A percentile compares a stretch with the other conserved stretches of the same genome.
These are phyloP conservation scores for Anoplopoma fimbria DNA, from an alignment of 2,113 vertebrate genomes.

Conservation along the genomic window DNA sequence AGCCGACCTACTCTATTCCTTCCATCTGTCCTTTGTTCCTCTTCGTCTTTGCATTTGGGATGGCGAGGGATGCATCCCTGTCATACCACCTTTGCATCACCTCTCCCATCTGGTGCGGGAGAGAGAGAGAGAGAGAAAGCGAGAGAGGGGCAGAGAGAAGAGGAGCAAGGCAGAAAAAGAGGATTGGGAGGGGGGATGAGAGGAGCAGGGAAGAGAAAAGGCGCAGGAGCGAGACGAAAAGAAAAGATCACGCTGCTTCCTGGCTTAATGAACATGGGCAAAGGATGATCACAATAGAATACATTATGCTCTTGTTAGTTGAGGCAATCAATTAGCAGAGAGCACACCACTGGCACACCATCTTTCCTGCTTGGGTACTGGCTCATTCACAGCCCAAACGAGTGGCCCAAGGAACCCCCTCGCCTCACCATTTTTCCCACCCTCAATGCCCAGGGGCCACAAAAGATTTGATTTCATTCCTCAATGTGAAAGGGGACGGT, in stretches of 20 bases:
- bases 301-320: slow-evolving; percentile 87
- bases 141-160: slow-evolving; percentile 21
- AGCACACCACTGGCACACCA: slow-evolving; percentile 66
- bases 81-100: slow-evolving; percentile 91
- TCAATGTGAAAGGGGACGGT: slow-evolving; percentile 47
- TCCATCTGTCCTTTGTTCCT: slow-evolving; percentile 66
- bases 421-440: slow-evolving; percentile 62
- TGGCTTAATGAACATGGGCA: slow-evolving; percentile 86
- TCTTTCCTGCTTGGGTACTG: slow-evolving; percentile 52
- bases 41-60: slow-evolving; percentile 81
- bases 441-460: slow-evolving; percentile 63
- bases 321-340: slow-evolving; percentile 81
- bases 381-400: slow-evolving; percentile 59
- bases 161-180: slow-evolving; percentile 27
- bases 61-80: slow-evolving; percentile 88
- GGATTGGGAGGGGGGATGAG: slow-evolving; percentile 19
- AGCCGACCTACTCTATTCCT: slow-evolving; percentile 46
- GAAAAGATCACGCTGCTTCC: slow-evolving; percentile 70
- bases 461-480: slow-evolving; percentile 70
- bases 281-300: slow-evolving; percentile 88
- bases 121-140: slow-evolving; percentile 18
- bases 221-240: slow-evolving; percentile 64
- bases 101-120: slow-evolving; percentile 71
- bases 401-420: slow-evolving; percentile 49
- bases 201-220: slow-evolving; percentile 36